Evolutionary conservation across 2,888 invertebrate genomes (phyloP).

Genomic region (Malachius bipustulatus): DNA sequence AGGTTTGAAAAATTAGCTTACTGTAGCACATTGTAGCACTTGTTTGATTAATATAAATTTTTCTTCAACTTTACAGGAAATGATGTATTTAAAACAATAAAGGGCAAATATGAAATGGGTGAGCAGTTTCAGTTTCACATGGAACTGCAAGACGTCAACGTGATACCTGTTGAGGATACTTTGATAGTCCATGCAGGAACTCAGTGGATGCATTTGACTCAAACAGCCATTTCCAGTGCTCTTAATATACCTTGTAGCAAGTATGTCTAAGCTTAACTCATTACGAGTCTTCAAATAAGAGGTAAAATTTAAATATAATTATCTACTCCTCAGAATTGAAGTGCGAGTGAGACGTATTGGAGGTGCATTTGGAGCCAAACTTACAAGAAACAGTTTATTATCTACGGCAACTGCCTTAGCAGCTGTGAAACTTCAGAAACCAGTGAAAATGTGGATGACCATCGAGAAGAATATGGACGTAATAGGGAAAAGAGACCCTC

Average conservation of each 20-base stretch:
- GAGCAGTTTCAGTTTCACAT: constrained; percentile 67
- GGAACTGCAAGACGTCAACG: constrained; percentile 58
- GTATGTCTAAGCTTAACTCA: constrained; percentile 33
- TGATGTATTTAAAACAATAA: constrained; percentile 40
- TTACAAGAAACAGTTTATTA: constrained; percentile 46
- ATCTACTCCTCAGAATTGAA: constrained; percentile 59
- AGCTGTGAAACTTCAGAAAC: constrained; percentile 45
- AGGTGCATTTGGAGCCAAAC: constrained; percentile 70
- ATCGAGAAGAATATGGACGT: constrained; percentile 58
- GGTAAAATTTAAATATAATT: no score
- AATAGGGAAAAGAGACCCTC: constrained; percentile 51
- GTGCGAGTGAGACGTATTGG: constrained; percentile 60
- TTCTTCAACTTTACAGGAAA: constrained; percentile 25
- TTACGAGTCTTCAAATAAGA: constrained; percentile 1
- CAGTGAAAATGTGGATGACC: constrained; percentile 56
- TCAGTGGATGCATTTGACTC: constrained; percentile 51
- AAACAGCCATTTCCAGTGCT: constrained; percentile 41
- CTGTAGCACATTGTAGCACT: no score
- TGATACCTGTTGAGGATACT: constrained; percentile 54
- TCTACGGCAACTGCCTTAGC: constrained; percentile 57
- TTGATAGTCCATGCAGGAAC: constrained; percentile 50
- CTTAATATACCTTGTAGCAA: constrained; percentile 46
- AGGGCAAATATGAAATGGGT: constrained; percentile 44
- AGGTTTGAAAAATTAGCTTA: no score
- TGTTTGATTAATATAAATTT: no score